Evolutionary conservation across 2,888 invertebrate genomes (phyloP), one percentile per base, ranked within the genome.

Genomic region (Salpingus planirostris): DNA sequence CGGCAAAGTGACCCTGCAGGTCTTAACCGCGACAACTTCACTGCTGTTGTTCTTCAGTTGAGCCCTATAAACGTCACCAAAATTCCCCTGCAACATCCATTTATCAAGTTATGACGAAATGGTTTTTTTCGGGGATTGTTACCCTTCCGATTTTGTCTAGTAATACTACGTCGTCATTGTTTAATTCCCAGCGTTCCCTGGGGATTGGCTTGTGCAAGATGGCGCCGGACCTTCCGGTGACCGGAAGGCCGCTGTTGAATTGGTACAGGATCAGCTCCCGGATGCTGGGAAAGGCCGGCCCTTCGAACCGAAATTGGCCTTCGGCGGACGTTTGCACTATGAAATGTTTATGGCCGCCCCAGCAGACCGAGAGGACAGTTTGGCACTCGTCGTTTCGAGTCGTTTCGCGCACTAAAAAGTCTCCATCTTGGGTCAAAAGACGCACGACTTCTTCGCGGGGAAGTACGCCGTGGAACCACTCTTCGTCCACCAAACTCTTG

Each of bases 391-490:
- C 89, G 55, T 91, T 90, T 55, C 90, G 72, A 38, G 81, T 90
- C 1, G 92, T 93, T 68, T 95, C 92, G 13, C 95, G 73, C 33
- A 96, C 92, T 36, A 96, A 69, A 65, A 90, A 96, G 62, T 96
- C 95, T 0, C 96, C 96, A 50, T 96, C 89, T 32, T 81, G 81
- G n/a, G 83, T 78, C 38, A 96, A 70, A 22, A 96, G 70, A 38
- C 93, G 70, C 24, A 93, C 92, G 15, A 95, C 95, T 68, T 96
- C 95, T 64, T 95, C 95, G 8, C 96, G 73, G 0, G 96, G 96
- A 36, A 96, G 66, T 7, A 95, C 92, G 1, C 96, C 96, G 59
- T 96, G 96, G 67, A 95, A 95, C 93, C 93, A 95, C 61, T 92
- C 91, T 65, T 93, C 92, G 49, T 92, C 90, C 42, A 89, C 82